Conservation (phyloP, 1,140 invertebrate species). For the Diabrotica undecimpunctata region DNA sequence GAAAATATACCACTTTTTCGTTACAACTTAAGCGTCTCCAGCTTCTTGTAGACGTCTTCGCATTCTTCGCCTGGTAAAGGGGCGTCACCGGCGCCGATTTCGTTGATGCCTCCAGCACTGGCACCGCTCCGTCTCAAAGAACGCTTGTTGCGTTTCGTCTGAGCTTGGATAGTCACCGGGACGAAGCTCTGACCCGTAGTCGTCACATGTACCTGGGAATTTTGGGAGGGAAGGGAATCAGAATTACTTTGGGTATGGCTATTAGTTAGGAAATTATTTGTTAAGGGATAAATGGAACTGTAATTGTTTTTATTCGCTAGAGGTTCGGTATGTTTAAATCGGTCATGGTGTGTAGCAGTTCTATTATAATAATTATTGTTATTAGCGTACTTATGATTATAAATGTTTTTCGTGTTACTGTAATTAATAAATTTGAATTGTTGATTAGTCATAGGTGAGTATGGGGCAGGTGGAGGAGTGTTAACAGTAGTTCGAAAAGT, state of each 20-base stretch:
- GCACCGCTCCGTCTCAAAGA: constrained; percentile 13
- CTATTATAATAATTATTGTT: neutral
- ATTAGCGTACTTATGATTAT: neutral
- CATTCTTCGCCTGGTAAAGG: constrained; percentile 34
- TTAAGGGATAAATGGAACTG: neutral
- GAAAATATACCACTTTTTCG: neutral
- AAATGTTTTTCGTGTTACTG: neutral
- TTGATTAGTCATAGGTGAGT: constrained; percentile 26
- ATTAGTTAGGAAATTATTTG: neutral
- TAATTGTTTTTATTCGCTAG: neutral
- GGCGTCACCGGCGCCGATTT: constrained; percentile 43
- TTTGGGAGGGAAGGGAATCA: constrained; percentile 7
- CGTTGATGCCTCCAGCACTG: constrained; percentile 23
- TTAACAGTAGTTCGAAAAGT: constrained; percentile 11
- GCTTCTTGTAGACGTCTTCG: constrained; percentile 22
- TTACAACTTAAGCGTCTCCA: constrained; percentile 21
- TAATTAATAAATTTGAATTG: constrained; percentile 3
- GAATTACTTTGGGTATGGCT: neutral
- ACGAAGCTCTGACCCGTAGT: constrained; percentile 16
- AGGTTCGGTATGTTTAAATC: constrained; percentile 1
- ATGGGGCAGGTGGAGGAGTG: constrained; percentile 28
- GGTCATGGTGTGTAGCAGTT: neutral
- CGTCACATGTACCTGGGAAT: constrained; percentile 18
- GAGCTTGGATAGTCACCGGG: constrained; percentile 16
- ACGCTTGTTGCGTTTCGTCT: constrained; percentile 19